phyloP scores from a whole-genome alignment of 2,888 invertebrate species.

The Prenolepis imparis region DNA sequence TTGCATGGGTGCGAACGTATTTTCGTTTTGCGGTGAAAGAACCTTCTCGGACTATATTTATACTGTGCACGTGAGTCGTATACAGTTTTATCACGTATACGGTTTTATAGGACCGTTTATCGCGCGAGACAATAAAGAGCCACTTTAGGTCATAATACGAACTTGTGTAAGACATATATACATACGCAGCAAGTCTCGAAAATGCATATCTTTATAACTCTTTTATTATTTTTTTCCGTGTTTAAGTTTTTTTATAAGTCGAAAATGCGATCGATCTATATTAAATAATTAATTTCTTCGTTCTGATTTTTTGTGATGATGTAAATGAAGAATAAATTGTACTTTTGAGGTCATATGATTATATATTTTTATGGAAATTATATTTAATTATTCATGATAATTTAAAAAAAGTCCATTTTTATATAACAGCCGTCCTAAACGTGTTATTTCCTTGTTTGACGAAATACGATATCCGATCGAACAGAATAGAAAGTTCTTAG shows the following conservation, averaged over 20 bases:
- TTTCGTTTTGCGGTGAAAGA: slow-evolving; percentile 74
- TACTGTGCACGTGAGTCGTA: slow-evolving; percentile 69
- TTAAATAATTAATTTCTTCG: slow-evolving; percentile 13
- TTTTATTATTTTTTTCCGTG: slow-evolving; percentile 14
- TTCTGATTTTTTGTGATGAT: slow-evolving; percentile 17
- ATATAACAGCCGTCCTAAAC: not conserved
- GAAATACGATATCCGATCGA: not conserved
- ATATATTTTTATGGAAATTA: slow-evolving; percentile 33
- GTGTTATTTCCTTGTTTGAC: not conserved
- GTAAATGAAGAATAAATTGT: not conserved
- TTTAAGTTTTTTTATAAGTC: not conserved
- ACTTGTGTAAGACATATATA: slow-evolving; percentile 4
- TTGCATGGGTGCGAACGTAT: slow-evolving; percentile 74
- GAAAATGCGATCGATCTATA: not conserved
- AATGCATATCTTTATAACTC: slow-evolving; percentile 48
- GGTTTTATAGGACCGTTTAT: slow-evolving; percentile 70
- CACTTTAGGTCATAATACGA: slow-evolving; percentile 65
- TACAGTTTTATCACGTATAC: slow-evolving; percentile 71
- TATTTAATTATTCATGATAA: slow-evolving; percentile 38
- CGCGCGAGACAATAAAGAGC: slow-evolving; percentile 67
- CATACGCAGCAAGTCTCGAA: slow-evolving; percentile 16
- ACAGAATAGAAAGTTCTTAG: slow-evolving; percentile 28
- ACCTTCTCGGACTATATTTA: slow-evolving; percentile 73
- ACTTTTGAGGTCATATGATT: not conserved
- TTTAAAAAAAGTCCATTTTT: slow-evolving; percentile 31